Percentiles rank a stretch among this genome's conserved stretches.
Conservation (phyloP, 2,888 invertebrate genomes). For the Standfussiana lucernea region DNA sequence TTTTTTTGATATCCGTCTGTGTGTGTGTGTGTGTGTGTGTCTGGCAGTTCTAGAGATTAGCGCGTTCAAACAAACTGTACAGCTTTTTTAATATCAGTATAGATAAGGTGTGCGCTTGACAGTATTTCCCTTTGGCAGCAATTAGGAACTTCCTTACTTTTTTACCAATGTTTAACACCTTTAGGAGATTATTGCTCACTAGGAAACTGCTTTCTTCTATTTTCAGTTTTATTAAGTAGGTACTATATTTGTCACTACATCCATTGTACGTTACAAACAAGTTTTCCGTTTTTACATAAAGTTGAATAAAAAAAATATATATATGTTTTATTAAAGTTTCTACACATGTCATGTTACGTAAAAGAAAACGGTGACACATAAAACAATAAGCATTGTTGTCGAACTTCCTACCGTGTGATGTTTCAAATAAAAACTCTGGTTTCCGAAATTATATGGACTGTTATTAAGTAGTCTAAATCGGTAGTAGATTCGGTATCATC, state of each 20-base stretch:
- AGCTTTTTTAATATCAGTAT: not conserved
- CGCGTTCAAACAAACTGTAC: not conserved
- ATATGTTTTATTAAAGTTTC: not conserved
- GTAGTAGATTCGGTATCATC: not conserved
- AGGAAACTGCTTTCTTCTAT: not conserved
- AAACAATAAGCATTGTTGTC: constrained; percentile 60
- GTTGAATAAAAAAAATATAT: too few species aligned
- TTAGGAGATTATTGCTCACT: not conserved
- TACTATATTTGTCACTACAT: not conserved
- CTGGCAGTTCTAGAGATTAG: not conserved
- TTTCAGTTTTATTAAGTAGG: not conserved
- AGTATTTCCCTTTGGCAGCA: not conserved
- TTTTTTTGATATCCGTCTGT: not conserved
- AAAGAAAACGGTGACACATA: constrained; percentile 37
- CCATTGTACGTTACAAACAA: constrained; percentile 11
- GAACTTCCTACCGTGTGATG: constrained; percentile 43
- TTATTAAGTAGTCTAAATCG: not conserved
- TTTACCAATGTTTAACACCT: not conserved
- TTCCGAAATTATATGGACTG: not conserved
- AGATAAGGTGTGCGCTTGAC: too few species aligned
- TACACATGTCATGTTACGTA: constrained; percentile 14
- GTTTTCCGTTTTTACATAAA: constrained; percentile 18
- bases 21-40: too few species aligned
- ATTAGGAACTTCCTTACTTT: not conserved
- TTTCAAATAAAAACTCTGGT: constrained; percentile 10